Evolutionary conservation across 1,140 invertebrate genomes (phyloP), one percentile per base, ranked within the genome.

Genomic region (Atta texana): DNA sequence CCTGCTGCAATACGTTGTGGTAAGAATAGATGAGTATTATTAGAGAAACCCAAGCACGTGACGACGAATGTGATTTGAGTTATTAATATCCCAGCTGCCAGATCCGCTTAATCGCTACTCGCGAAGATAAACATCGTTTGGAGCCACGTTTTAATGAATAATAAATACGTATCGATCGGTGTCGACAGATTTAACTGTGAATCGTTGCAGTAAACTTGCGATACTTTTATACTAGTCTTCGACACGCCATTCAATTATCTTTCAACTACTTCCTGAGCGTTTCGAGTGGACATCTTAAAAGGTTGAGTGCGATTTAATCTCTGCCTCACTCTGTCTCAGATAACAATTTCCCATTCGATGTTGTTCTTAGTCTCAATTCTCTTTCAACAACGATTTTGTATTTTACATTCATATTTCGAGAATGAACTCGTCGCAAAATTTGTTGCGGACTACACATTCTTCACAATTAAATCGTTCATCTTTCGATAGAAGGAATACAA

Each of bases 61-160:
- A 89, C 85, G 75, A 77, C 53, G 88, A 88, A 89, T 88, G 68
- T 14, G 87, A 89, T 89, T 61, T 21, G 12, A 55, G 75, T 86
- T 89, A 86, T 82, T 87, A 90, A 90, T 90, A 90, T 49, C 77
- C 39, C 14, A 44, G n/a, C 51, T 61, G 8, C n/a, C 44, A 44
- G 49, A 74, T 89, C 84, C 59, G 71, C 71, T 89, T 87, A 89
- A 77, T 89, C 84, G 75, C 34, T 53, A 4, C n/a, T 55, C 39
- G 34, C 21, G 28, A 77, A 59, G 77, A 80, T 90, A 90, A 90
- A 89, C 87, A 89, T 28, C 55, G 76, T 55, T 21, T 16, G 64
- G 66, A 77, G 88, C 78, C 88, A 63, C 71, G 78, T 69, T 59
- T 66, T 85, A 51, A 86, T 89, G 76, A 78, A 89, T 89, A 87